Base-by-base conservation (phyloP, 2,797 vertebrate genomes). In the Huso huso region DNA sequence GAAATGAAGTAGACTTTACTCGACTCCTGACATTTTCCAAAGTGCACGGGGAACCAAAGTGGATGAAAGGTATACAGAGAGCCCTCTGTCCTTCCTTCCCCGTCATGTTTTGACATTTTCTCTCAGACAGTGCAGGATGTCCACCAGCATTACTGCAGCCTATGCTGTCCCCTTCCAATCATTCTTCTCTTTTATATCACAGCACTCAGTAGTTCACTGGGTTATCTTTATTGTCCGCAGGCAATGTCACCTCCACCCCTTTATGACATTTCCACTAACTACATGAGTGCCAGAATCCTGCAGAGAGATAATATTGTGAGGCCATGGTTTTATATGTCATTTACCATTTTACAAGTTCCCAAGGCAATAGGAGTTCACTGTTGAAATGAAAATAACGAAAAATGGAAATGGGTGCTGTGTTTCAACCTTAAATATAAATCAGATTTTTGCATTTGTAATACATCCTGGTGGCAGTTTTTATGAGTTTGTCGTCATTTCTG, bases 261-360 rank as follows among this genome's bases (percentile, higher is more conserved):
- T 72, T 62, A 11, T 87, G 84, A 83, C 83, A 87, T 88, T 87
- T 83, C 75, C 73, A 76, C 72, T 8, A 58, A 65, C 69, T 75
- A 68, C 69, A 11, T 7, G 61, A 62, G 80, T 72, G 70, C 68
- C 12, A 70, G 55, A n/a, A n/a, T 58, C 55, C 12, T n/a, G 12
- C 6, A 58, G 63, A n/a, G 64, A 75, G 77, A 73, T 58, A 58
- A 70, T 74, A 71, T 23, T 63, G 48, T 58, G 15, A 62, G 66
- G 52, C n/a, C 51, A 51, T 1, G 57, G 51, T 52, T 66, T 66
- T 70, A 58, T 58, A n/a, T 58, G 55, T 58, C 12, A 58, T 58
- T 58, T 18, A 18, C 37, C 37, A 37, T 37, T 37, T 37, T 37
- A 37, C 37, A 37, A 37, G 37, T 37, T 37, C 37, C 37, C 37